phyloP scores from a whole-genome alignment of 2,797 vertebrate species.

The Gambelia wislizenii region DNA sequence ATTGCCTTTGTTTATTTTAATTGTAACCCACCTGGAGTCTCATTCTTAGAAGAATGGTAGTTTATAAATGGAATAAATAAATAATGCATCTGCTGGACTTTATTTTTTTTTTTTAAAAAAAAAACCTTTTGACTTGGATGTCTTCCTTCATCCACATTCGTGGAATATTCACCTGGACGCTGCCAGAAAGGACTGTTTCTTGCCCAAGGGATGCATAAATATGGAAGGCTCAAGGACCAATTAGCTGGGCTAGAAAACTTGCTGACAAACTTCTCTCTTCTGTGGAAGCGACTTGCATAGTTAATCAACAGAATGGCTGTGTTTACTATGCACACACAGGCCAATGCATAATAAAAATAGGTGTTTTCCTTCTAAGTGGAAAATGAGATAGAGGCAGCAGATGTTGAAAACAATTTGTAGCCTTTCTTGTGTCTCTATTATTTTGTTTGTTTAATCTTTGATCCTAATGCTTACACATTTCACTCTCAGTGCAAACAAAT shows the following conservation, averaged over 20 bases:
- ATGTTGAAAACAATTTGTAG: not conserved
- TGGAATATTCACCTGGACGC: not conserved
- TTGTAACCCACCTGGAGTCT: too few relatives aligned
- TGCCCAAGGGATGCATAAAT: not conserved
- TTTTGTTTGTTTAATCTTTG: not conserved
- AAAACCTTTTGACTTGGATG: not conserved
- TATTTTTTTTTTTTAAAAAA: too few relatives aligned
- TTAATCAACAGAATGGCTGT: not conserved
- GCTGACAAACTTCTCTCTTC: not conserved
- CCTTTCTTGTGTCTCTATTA: not conserved
- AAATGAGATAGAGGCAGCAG: not conserved
- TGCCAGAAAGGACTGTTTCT: not conserved
- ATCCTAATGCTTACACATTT: not conserved
- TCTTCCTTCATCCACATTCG: not conserved
- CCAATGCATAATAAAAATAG: not conserved
- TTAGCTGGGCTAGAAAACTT: not conserved
- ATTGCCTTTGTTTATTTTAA: too few relatives aligned
- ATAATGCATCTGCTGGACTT: too few relatives aligned
- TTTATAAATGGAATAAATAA: too few relatives aligned
- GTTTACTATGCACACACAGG: not conserved
- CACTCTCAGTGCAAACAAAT: not conserved
- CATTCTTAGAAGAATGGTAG: too few relatives aligned
- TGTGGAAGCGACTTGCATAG: not conserved
- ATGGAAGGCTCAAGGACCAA: not conserved
- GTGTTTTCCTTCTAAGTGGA: not conserved